phyloP scores from a whole-genome alignment of 2,888 invertebrate species.

The Eucriotettix oculatus region DNA sequence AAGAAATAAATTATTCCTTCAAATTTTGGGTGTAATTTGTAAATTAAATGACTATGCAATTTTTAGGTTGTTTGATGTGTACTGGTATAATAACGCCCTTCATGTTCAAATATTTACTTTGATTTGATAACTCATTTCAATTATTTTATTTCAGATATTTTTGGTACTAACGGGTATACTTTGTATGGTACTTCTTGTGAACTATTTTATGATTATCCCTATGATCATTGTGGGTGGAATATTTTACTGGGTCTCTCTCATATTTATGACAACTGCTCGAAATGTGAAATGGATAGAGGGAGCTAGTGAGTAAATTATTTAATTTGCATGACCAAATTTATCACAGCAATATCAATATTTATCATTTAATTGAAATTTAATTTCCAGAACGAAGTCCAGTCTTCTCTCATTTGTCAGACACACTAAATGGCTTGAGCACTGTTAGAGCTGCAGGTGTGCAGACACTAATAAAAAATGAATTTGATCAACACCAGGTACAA shows the following conservation, averaged over 20 bases:
- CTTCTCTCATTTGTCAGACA: conserved; percentile 64
- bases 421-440: conserved; percentile 61
- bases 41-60: too few relatives aligned
- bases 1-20: too few relatives aligned
- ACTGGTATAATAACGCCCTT: too few relatives aligned
- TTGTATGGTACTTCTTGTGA: conserved; percentile 44
- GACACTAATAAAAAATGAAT: conserved; percentile 39
- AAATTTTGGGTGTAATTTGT: conserved; percentile 13
- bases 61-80: too few relatives aligned
- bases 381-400: conserved; percentile 63
- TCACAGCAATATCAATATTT: too few relatives aligned
- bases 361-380: not conserved
- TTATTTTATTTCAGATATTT: conserved; percentile 8
- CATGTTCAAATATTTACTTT: too few relatives aligned
- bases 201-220: conserved; percentile 55
- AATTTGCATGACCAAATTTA: not conserved
- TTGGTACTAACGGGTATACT: conserved; percentile 22
- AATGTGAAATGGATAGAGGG: conserved; percentile 22
- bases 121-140: too few relatives aligned
- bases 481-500: conserved; percentile 29
- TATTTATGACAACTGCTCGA: conserved; percentile 49
- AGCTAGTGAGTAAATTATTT: conserved; percentile 5
- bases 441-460: conserved; percentile 62
- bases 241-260: conserved; percentile 56
- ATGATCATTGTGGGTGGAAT: conserved; percentile 50